Conservation (phyloP, 2,888 invertebrate species). For the Eubasilissa splendida region DNA sequence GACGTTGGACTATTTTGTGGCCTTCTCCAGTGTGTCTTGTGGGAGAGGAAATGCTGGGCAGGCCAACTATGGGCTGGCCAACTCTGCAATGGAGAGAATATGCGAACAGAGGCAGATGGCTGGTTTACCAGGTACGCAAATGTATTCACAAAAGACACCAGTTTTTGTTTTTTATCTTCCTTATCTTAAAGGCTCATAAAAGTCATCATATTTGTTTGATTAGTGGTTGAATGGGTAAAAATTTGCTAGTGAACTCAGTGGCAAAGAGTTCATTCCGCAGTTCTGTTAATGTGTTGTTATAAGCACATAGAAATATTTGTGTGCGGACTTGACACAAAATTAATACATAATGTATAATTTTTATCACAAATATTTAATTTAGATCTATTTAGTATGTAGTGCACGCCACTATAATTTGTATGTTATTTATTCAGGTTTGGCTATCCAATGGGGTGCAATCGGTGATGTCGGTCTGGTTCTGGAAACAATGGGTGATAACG, state of each 20-base stretch:
- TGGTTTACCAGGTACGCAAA: slow-evolving; percentile 82
- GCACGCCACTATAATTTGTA: neutral
- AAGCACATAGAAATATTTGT: too few relatives aligned
- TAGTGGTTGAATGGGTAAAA: neutral
- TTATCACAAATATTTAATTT: neutral
- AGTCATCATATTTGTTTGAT: neutral
- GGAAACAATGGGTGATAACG: slow-evolving; percentile 91
- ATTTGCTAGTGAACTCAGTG: too few relatives aligned
- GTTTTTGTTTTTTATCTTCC: slow-evolving; percentile 16
- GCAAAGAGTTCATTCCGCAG: too few relatives aligned
- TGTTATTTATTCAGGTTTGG: slow-evolving; percentile 66
- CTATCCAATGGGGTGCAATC: slow-evolving; percentile 99
- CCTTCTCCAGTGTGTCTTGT: slow-evolving; percentile 96
- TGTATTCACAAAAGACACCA: slow-evolving; percentile 50
- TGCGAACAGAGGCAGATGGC: slow-evolving; percentile 88
- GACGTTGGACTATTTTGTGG: slow-evolving; percentile 92
- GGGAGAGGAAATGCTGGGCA: slow-evolving; percentile 98
- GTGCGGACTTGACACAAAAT: neutral
- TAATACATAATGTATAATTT: neutral
- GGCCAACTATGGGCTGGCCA: slow-evolving; percentile 96
- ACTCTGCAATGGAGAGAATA: slow-evolving; percentile 97
- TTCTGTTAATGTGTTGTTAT: too few relatives aligned
- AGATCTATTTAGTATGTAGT: neutral
- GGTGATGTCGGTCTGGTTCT: slow-evolving; percentile 96
- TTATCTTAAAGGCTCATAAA: neutral